A percentile compares a stretch with the other conserved stretches of the same genome.
phyloP scores from a whole-genome alignment of 1,140 invertebrate genomes.

The Lithobius niger region DNA sequence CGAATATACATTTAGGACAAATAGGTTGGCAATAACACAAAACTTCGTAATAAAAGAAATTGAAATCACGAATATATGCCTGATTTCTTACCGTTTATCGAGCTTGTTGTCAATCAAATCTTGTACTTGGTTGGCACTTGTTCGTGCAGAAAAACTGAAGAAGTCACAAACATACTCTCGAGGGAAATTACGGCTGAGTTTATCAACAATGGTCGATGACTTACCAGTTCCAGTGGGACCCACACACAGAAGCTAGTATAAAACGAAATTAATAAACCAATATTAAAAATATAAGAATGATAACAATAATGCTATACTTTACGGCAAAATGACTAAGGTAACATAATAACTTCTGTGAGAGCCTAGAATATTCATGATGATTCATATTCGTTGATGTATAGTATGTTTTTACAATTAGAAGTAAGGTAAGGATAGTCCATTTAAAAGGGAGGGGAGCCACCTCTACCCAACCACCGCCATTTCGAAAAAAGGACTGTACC shows the following conservation, averaged over 20 bases:
- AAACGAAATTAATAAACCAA: background rate
- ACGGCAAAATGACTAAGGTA: constrained; percentile 3
- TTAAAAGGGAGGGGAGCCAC: no score
- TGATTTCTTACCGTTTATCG: constrained; percentile 57
- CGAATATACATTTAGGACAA: no score
- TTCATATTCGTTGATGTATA: no score
- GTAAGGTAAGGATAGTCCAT: no score
- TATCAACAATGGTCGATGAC: constrained; percentile 58
- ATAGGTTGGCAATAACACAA: no score
- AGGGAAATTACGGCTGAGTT: background rate
- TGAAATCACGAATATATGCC: no score
- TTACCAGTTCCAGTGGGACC: constrained; percentile 89
- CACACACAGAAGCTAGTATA: constrained; percentile 46
- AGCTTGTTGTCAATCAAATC: constrained; percentile 91
- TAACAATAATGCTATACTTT: constrained; percentile 1
- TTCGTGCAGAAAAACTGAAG: constrained; percentile 88
- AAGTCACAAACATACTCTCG: constrained; percentile 4
- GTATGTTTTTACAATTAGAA: no score
- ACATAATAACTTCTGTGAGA: no score
- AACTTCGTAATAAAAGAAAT: no score
- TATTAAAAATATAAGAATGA: background rate
- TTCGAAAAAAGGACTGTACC: no score
- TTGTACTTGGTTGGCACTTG: constrained; percentile 82
- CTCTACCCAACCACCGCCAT: no score
- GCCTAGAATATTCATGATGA: no score